phyloP scores from a whole-genome alignment of 2,113 vertebrate species.

The Aspidoscelis tigris region DNA sequence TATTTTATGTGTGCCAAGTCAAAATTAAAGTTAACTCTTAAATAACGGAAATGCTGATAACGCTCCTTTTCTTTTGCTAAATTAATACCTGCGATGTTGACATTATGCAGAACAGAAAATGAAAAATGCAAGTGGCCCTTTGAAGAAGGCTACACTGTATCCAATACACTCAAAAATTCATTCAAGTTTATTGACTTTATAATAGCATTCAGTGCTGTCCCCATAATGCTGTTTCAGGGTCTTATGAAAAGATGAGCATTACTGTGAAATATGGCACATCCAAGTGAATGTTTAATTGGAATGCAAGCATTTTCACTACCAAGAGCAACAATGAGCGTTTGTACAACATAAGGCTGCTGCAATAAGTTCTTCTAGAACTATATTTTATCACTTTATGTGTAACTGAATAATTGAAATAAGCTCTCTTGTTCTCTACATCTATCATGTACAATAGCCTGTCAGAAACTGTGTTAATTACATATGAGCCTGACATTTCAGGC shows the following conservation, averaged over 20 bases:
- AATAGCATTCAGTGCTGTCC: slow-evolving; percentile 46
- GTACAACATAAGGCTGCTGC: slow-evolving; percentile 38
- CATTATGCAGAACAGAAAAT: slow-evolving; percentile 28
- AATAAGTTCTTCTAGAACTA: slow-evolving; percentile 46
- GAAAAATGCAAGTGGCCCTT: slow-evolving; percentile 34
- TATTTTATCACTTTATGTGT: slow-evolving; percentile 57
- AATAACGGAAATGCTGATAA: slow-evolving; percentile 52
- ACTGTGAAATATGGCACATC: slow-evolving; percentile 54
- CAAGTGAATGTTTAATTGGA: slow-evolving; percentile 47
- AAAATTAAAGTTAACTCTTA: slow-evolving; percentile 39
- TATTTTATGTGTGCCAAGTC: slow-evolving; percentile 44
- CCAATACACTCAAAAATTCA: slow-evolving; percentile 34
- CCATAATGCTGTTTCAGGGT: neutral
- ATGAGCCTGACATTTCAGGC: slow-evolving; percentile 58
- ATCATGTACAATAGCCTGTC: slow-evolving; percentile 47
- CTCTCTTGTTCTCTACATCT: slow-evolving; percentile 40
- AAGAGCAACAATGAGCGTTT: slow-evolving; percentile 1
- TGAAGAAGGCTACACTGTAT: slow-evolving; percentile 32
- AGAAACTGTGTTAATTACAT: slow-evolving; percentile 50
- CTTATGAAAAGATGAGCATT: slow-evolving; percentile 41
- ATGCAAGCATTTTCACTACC: slow-evolving; percentile 32
- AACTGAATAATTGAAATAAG: slow-evolving; percentile 61
- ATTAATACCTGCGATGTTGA: slow-evolving; percentile 18
- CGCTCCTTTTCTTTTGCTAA: slow-evolving; percentile 9
- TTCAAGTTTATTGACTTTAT: slow-evolving; percentile 52